Percentiles rank a stretch among this genome's conserved stretches.
phyloP scores from a whole-genome alignment of 2,113 vertebrate species.

The Aspiorhynchus laticeps region DNA sequence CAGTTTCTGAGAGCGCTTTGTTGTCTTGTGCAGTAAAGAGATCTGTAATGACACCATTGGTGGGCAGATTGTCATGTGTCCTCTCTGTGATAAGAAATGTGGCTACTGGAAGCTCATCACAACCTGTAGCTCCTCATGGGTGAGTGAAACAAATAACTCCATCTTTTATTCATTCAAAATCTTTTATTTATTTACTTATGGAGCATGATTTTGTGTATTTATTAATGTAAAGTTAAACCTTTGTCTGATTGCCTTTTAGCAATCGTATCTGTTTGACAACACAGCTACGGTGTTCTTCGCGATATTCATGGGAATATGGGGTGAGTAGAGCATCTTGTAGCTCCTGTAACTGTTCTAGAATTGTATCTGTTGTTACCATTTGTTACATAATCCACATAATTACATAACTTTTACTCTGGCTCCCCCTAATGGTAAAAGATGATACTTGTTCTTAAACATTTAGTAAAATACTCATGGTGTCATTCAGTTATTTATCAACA shows the following conservation, averaged over 20 bases:
- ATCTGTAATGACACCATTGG: constrained; percentile 87
- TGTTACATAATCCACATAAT: background rate
- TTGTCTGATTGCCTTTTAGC: constrained; percentile 40
- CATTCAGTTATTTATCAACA: background rate
- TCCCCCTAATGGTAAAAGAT: background rate
- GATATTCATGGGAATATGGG: constrained; percentile 99
- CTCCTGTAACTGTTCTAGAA: background rate
- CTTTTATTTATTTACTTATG: background rate
- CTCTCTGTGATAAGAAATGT: constrained; percentile 95
- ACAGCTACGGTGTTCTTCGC: constrained; percentile 97
- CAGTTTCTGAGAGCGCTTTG: background rate
- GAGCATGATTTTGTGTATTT: background rate
- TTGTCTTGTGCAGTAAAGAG: constrained; percentile 88
- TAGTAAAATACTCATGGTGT: background rate
- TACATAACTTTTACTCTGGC: background rate
- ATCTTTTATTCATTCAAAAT: background rate
- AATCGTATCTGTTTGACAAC: constrained; percentile 92
- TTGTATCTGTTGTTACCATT: background rate
- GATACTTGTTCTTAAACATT: background rate
- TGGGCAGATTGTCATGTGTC: constrained; percentile 90
- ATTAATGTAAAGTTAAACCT: background rate
- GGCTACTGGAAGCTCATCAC: constrained; percentile 93
- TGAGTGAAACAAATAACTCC: constrained; percentile 51
- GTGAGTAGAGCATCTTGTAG: constrained; percentile 75
- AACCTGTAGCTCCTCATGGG: constrained; percentile 89